A percentile compares a stretch with the other conserved stretches of the same genome.
These are phyloP conservation scores for Orchestes rusci DNA, from an alignment of 2,888 invertebrate species.

Conservation along the genomic window DNA sequence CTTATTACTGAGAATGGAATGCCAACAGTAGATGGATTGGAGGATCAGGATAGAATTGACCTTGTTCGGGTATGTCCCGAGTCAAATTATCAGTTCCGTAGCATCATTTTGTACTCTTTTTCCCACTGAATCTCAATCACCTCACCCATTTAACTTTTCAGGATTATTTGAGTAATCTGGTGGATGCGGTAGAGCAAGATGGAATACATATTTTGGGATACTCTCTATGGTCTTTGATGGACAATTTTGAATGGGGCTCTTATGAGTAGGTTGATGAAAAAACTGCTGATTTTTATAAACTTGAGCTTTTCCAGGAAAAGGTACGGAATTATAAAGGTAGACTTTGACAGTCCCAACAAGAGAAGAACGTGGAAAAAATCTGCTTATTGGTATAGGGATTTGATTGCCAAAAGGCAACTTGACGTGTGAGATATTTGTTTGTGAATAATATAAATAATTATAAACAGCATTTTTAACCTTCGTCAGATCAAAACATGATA, in stretches of 20 bases:
- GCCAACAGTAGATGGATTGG: too few relatives aligned
- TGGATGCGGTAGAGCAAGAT: conserved; percentile 36
- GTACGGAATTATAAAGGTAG: background rate
- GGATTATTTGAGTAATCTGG: conserved; percentile 17
- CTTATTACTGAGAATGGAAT: too few relatives aligned
- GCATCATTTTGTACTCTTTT: too few relatives aligned
- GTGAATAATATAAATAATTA: too few relatives aligned
- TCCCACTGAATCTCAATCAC: too few relatives aligned
- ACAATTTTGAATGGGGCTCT: conserved; percentile 29
- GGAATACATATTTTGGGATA: conserved; percentile 47
- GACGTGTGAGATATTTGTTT: background rate
- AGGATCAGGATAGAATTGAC: too few relatives aligned
- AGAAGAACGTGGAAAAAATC: background rate
- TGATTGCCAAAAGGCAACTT: background rate
- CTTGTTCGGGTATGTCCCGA: too few relatives aligned
- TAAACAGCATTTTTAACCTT: too few relatives aligned
- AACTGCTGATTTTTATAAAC: background rate
- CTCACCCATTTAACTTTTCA: background rate
- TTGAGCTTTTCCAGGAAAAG: background rate
- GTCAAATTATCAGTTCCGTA: too few relatives aligned
- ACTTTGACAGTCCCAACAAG: background rate
- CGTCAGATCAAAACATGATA: too few relatives aligned
- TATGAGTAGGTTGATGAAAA: conserved; percentile 18
- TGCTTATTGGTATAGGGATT: background rate
- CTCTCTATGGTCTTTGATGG: conserved; percentile 31